phyloP scores from a whole-genome alignment of 2,113 vertebrate species.

The Parotia lawesii region DNA sequence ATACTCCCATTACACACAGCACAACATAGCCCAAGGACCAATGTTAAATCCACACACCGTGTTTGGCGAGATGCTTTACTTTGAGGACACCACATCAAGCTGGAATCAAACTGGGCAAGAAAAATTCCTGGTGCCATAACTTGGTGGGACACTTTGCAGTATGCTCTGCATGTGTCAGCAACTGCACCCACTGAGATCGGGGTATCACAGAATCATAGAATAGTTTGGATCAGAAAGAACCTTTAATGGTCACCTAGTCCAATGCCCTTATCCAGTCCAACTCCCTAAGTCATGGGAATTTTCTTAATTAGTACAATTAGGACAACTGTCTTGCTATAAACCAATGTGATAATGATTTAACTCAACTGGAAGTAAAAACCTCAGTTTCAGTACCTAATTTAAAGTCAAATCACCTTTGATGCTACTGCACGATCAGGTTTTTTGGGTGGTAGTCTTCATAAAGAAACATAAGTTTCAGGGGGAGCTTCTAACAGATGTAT shows the following conservation, averaged over 20 bases:
- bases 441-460: neutral
- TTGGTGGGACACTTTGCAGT: neutral
- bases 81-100: neutral
- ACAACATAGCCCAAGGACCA: neutral
- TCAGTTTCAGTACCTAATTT: neutral
- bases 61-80: neutral
- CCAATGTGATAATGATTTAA: neutral
- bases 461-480: neutral
- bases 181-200: rapidly evolving
- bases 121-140: neutral
- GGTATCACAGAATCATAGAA: neutral
- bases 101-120: neutral
- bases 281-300: neutral
- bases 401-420: neutral
- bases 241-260: neutral
- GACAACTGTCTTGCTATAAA: neutral
- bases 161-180: neutral
- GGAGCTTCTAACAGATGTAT: neutral
- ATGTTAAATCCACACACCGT: neutral
- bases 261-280: neutral
- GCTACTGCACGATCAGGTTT: neutral
- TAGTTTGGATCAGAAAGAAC: neutral
- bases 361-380: neutral
- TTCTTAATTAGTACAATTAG: neutral
- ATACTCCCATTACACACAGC: neutral